Evolutionary conservation across 2,797 vertebrate genomes (phyloP), one percentile per base, ranked within the genome.

Genomic region (Ctenopoma kingsleyae): DNA sequence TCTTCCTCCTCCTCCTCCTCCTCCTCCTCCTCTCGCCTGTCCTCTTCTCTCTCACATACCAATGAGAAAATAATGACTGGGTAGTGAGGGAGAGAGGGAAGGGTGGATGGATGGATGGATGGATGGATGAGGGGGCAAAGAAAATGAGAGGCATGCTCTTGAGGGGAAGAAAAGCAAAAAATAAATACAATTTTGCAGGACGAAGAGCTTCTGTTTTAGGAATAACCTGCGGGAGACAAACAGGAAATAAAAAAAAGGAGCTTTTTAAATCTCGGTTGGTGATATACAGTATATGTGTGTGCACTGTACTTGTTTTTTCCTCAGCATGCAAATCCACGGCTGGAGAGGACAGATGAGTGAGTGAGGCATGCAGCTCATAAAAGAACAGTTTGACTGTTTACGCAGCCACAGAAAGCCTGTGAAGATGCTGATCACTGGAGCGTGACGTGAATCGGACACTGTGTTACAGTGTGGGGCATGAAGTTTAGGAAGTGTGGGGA

Each of bases 201-300:
- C 74, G 88, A 86, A 82, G 82, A 80, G 83, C 83, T 71, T 93
- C 90, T 80, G 78, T 84, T 86, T 93, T 91, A 93, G 94, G 92
- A 91, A 91, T 77, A 88, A 94, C 93, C 94, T 95, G 94, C 83
- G 91, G 90, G 89, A 92, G 87, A 92, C 85, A 93, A 77, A 91
- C 64, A 89, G 57, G 79, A 83, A 80, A 87, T 81, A 85, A 89
- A 83, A 85, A 80, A 76, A 81, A 77, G 73, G 83, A 54, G 74
- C 69, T 56, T 76, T 85, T 92, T 87, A 87, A 90, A 87, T 87
- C 59, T 82, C 30, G 69, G 76, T 62, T 57, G 53, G 16, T 57
- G 43, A 56, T 13, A 51, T 51, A 77, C 3, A 52, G 53, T 46
- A 1, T 10, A n/a, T 17, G 10, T 35, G 1, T 15, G 13, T 54